Percentiles rank a stretch among this genome's conserved stretches.
Conservation (phyloP, 1,140 invertebrate genomes). For the Drosophila willistoni region DNA sequence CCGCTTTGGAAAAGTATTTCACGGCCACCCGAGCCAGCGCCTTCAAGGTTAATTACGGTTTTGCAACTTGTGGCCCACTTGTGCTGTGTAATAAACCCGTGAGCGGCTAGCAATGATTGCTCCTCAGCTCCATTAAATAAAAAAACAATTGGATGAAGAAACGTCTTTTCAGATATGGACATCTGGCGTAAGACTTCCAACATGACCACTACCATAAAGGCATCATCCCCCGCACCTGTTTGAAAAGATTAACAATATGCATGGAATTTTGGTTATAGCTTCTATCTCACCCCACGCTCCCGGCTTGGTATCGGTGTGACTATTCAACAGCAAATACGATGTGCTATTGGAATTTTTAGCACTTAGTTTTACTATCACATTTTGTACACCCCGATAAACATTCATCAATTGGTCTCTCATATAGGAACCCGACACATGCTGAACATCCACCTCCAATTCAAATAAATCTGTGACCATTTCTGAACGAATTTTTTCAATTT, state of each 20-base stretch:
- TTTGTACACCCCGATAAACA: constrained; percentile 88
- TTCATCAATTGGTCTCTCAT: constrained; percentile 90
- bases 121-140: constrained; percentile 95
- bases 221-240: constrained; percentile 93
- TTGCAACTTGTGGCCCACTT: constrained; percentile 87
- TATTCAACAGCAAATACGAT: constrained; percentile 92
- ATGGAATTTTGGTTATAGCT: no score
- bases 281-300: constrained; percentile 86
- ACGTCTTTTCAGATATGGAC: constrained; percentile 6
- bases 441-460: constrained; percentile 66
- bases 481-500: constrained; percentile 54
- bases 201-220: constrained; percentile 94
- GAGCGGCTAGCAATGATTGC: constrained; percentile 85
- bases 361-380: constrained; percentile 90
- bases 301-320: constrained; percentile 95
- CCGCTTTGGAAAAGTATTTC: constrained; percentile 97
- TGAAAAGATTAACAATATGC: no score
- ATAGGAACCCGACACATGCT: constrained; percentile 88
- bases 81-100: constrained; percentile 92
- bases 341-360: constrained; percentile 74
- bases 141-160: constrained; percentile 84
- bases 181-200: constrained; percentile 88
- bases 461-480: constrained; percentile 60
- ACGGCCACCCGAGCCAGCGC: constrained; percentile 93
- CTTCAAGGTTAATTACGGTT: constrained; percentile 97